Base-by-base conservation (phyloP, 2,113 vertebrate species). In the Hippopotamus amphibius region DNA sequence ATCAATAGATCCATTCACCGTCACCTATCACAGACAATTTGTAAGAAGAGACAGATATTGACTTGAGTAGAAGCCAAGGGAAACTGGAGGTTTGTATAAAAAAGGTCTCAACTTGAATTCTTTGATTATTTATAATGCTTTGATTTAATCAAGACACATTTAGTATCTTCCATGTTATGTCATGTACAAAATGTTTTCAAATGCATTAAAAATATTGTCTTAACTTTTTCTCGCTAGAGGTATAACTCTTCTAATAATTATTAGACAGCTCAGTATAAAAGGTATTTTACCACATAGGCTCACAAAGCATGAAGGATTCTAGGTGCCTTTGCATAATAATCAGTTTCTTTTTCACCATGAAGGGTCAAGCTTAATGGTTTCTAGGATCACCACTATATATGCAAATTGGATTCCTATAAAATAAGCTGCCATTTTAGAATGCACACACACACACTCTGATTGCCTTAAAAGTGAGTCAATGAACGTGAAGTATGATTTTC, bases 401-500 rank as follows among this genome's bases (percentile, higher is more conserved):
- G 91, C 92, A 97, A 98, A 95, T 84, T 61, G 57, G 33, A 81
- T 80, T 74, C 37, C 61, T 55, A 92, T 11, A 83, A 94, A 96
- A 76, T 48, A 88, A 89, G 86, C n/a, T 87, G 85, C 46, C 57
- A 87, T 37, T 96, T 96, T 82, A 90, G 55, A 92, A 85, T n/a
- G 15, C 65, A 84, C 90, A 96, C 74, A 96, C 83, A 97, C 90
- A 95, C 28, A 91, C 86, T 96, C 43, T 5, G 21, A 96, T 96
- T 80, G 80, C 76, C 96, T 97, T 97, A 94, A 89, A 97, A 98
- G 72, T 76, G 86, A 97, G 88, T 74, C 92, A 98, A 97, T 82
- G 65, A 97, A 81, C 59, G 15, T 13, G 53, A 37, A 80, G 80
- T 43, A 91, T 72, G 80, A 88, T 94, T 97, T 97, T 96, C 95